phyloP scores from a whole-genome alignment of 92 coral and sea anemone species.

The Actinostola sp. region DNA sequence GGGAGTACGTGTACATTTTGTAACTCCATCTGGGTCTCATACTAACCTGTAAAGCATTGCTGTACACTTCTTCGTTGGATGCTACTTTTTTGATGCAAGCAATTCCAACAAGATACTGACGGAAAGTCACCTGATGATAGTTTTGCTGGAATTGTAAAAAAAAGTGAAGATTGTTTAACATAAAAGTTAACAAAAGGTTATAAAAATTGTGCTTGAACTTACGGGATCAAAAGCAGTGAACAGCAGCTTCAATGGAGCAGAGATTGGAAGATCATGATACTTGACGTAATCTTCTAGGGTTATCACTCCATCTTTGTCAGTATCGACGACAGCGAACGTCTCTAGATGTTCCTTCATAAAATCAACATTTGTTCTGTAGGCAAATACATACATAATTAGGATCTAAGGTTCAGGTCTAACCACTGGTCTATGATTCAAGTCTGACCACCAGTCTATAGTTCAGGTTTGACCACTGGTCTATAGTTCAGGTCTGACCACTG shows the following conservation, averaged over 20 bases:
- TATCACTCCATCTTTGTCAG: slow-evolving; percentile 59
- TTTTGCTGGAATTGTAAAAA: slow-evolving; percentile 21
- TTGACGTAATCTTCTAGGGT: slow-evolving; percentile 53
- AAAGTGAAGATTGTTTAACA: no score
- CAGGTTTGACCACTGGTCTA: no score
- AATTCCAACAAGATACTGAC: slow-evolving; percentile 59
- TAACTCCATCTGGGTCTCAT: not conserved
- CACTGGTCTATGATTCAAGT: not conserved
- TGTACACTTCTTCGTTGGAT: slow-evolving; percentile 28
- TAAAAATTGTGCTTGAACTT: no score
- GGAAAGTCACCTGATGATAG: slow-evolving; percentile 38
- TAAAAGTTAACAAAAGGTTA: no score
- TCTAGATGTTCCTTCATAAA: slow-evolving; percentile 50
- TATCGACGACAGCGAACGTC: slow-evolving; percentile 52
- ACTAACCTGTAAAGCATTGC: slow-evolving; percentile 51
- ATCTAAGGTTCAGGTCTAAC: not conserved
- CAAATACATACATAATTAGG: not conserved
- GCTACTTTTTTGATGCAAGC: slow-evolving; percentile 57
- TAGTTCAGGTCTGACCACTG: no score
- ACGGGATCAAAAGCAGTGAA: slow-evolving; percentile 68
- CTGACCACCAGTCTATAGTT: not conserved
- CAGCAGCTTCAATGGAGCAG: slow-evolving; percentile 42
- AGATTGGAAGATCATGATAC: slow-evolving; percentile 47
- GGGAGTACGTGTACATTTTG: no score
- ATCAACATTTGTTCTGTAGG: slow-evolving; percentile 56